Base-by-base conservation (phyloP, 2,888 invertebrate species). In the Dinocampus coccinellae region DNA sequence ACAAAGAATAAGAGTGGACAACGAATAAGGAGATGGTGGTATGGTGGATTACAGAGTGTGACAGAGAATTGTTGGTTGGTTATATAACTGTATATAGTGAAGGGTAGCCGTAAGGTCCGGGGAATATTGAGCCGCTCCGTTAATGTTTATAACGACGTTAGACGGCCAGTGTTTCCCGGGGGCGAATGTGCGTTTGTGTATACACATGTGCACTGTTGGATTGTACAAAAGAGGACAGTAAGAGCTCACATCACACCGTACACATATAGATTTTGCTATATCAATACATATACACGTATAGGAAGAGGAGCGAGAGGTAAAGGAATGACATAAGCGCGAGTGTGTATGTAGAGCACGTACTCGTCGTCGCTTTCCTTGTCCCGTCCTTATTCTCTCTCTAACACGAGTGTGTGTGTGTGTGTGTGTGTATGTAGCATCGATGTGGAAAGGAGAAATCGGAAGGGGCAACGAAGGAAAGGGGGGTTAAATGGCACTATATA, bases 81-180 rank as follows among this genome's bases (percentile, higher is more conserved):
- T 47, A 47, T 47, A 20, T 47, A 33, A 4, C 3, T 33, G 7
- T 53, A 13, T 13, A 16, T 6, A 16, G 10, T 7, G 34, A 33
- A 36, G 33, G 36, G 68, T 58, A 55, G 74, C 68, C 70, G 78
- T 79, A 81, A 80, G 82, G 83, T 83, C 85, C 83, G 82, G 82
- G 81, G 84, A 85, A 85, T 86, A 87, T 86, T 84, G 84, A 86
- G 85, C 85, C 83, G 84, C 80, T 83, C 85, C 83, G 84, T 86
- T 86, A 86, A 87, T 85, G 86, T 86, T 86, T 84, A 85, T 86
- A 86, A 87, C 86, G 84, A 87, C 83, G 83, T 86, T 87, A 86
- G 84, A 83, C 84, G 84, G 83, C 83, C 81, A 47, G 16, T 16
- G 77, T 81, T 79, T 75, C 73, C 74, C 71, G 70, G 65, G n/a